A percentile compares a stretch with the other conserved stretches of the same genome.
These are phyloP conservation scores for Lepidochrysops patricia DNA, from an alignment of 2,888 invertebrate genomes.

Conservation along the genomic window DNA sequence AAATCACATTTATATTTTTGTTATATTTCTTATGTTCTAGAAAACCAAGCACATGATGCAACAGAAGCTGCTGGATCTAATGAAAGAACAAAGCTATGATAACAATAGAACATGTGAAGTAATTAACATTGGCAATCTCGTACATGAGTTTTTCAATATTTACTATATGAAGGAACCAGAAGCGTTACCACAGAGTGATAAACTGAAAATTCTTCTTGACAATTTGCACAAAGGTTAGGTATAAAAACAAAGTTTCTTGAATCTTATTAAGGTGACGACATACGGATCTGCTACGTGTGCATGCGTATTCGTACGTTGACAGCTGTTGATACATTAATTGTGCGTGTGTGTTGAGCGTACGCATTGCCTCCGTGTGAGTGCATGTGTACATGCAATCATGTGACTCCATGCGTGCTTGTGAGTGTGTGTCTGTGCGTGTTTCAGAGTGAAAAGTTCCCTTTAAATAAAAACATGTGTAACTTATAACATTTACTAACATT, in stretches of 20 bases:
- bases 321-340: too few relatives aligned
- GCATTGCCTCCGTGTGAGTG: too few relatives aligned
- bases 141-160: slow-evolving; percentile 48
- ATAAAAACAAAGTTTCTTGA: too few relatives aligned
- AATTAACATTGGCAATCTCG: slow-evolving; percentile 48
- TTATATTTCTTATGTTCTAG: slow-evolving; percentile 28
- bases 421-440: too few relatives aligned
- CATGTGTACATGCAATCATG: too few relatives aligned
- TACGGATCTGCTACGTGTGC: too few relatives aligned
- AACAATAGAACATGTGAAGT: slow-evolving; percentile 39
- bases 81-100: slow-evolving; percentile 36
- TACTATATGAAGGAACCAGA: slow-evolving; percentile 52
- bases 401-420: too few relatives aligned
- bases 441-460: too few relatives aligned
- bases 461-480: too few relatives aligned
- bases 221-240: slow-evolving; percentile 62
- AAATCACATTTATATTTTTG: background rate
- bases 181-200: slow-evolving; percentile 41
- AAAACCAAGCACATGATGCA: slow-evolving; percentile 60
- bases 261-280: too few relatives aligned
- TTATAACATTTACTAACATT: slow-evolving; percentile 21
- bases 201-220: slow-evolving; percentile 38
- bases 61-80: slow-evolving; percentile 38
- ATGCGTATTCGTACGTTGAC: too few relatives aligned
- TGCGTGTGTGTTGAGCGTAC: too few relatives aligned